Conservation (phyloP, 1,140 invertebrate genomes). For the Drosophila mauritiana region DNA sequence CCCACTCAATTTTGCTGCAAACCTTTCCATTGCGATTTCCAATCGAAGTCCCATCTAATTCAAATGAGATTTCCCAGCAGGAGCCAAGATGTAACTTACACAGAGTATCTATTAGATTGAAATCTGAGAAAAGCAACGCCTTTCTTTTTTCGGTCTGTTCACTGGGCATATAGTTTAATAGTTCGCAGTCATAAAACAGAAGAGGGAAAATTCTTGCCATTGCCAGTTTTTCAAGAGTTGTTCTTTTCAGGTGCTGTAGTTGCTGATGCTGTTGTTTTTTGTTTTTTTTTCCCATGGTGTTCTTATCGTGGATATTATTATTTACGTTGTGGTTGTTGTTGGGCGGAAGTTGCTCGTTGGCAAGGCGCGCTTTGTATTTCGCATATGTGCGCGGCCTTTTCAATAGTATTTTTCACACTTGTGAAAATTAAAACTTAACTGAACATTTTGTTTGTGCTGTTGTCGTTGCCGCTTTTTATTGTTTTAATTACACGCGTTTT, state of each 20-base stretch:
- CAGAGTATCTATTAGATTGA: background rate
- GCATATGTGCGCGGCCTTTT: constrained; percentile 56
- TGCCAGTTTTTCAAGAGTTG: constrained; percentile 3
- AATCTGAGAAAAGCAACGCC: background rate
- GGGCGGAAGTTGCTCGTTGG: constrained; percentile 74
- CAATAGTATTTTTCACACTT: constrained; percentile 81
- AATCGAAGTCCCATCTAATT: no score
- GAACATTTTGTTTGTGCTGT: constrained; percentile 52
- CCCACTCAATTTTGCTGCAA: background rate
- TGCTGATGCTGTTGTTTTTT: constrained; percentile 3
- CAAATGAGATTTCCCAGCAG: no score
- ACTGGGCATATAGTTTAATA: constrained; percentile 19
- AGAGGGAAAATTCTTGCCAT: constrained; percentile 23
- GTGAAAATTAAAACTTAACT: constrained; percentile 82
- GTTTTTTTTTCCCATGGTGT: constrained; percentile 2
- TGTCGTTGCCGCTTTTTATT: constrained; percentile 63
- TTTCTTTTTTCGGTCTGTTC: constrained; percentile 6
- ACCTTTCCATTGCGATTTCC: background rate
- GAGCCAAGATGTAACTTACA: no score
- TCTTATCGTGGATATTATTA: constrained; percentile 15
- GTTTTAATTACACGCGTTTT: constrained; percentile 82
- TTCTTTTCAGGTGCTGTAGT: constrained; percentile 26
- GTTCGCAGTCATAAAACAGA: constrained; percentile 7
- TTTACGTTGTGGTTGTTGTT: constrained; percentile 19
- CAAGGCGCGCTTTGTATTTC: constrained; percentile 54